Base-by-base conservation (phyloP, 1,140 invertebrate genomes). In the Ptiloglossa arizonensis region DNA sequence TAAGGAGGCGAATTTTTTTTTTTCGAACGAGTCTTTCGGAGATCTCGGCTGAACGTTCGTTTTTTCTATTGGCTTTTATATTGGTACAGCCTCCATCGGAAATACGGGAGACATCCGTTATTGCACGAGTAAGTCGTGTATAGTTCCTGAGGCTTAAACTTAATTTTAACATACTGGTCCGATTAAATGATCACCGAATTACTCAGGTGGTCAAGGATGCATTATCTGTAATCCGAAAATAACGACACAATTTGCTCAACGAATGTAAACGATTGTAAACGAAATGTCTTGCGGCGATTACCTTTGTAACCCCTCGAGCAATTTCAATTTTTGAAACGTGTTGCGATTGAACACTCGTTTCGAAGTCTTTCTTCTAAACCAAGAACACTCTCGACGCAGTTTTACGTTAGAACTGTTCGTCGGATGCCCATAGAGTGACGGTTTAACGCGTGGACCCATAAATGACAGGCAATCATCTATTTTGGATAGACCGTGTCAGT, bases 201-300 rank as follows among this genome's bases (percentile, higher is more conserved):
- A 9, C 5, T 50, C 17, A 5, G 13, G 19, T n/a, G 48, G 17
- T 50, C 48, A 4, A 52, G 50, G n/a, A 52, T 22, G 24, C 19
- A 69, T 13, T 63, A 46, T 52, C 15, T 46, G 46, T 81, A 68
- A 52, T 71, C 15, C 56, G 27, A 72, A 62, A 80, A n/a, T 19
- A 57, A 63, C 64, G 56, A 78, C 60, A 82, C 69, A 38, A 83
- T 59, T 82, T 83, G 75, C 78, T 83, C 80, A 83, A 83, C 41
- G 2, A 77, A 68, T 46, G 73, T 81, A 63, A 82, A 69, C 19
- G 2, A 77, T 72, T 46, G 73, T 81, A 63, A 82, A 69, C 19
- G 44, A 69, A 62, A 6, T 8, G 35, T 6, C 35, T 35, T 8
- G 35, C 35, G 35, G 35, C 54, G 57, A n/a, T 35, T 59, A 59